Percentiles rank a stretch among this genome's conserved stretches.
phyloP scores from a whole-genome alignment of 2,113 vertebrate genomes.

The Naja naja region DNA sequence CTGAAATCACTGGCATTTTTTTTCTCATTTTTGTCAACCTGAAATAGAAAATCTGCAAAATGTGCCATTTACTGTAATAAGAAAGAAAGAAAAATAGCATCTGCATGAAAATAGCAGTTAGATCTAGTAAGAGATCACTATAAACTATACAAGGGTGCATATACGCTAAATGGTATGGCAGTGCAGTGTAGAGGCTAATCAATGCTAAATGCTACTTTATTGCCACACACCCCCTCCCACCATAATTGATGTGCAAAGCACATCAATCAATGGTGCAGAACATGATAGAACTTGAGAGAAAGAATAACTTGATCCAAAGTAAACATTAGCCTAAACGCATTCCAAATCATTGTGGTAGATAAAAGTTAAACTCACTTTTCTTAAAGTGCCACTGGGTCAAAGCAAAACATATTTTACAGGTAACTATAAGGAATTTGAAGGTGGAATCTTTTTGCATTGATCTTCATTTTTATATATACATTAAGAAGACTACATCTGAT shows the following conservation, averaged over 20 bases:
- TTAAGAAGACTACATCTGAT: constrained; percentile 37
- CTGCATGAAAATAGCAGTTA: neutral
- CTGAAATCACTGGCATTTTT: constrained; percentile 7
- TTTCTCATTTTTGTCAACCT: neutral
- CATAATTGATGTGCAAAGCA: constrained; percentile 32
- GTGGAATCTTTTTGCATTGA: constrained; percentile 59
- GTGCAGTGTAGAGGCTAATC: constrained; percentile 18
- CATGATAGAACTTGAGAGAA: constrained; percentile 40
- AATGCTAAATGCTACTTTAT: constrained; percentile 13
- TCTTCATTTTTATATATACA: constrained; percentile 63
- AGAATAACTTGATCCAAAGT: constrained; percentile 47
- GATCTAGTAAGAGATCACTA: neutral
- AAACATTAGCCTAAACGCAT: constrained; percentile 38
- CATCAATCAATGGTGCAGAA: constrained; percentile 41
- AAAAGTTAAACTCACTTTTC: constrained; percentile 60
- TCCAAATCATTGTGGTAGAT: constrained; percentile 31
- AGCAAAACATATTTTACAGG: constrained; percentile 54
- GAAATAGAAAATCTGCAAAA: constrained; percentile 31
- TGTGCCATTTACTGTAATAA: neutral
- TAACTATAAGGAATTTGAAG: constrained; percentile 60
- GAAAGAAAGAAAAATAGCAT: constrained; percentile 3
- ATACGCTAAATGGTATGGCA: constrained; percentile 22
- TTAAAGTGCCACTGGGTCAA: constrained; percentile 62
- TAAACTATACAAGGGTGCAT: neutral
- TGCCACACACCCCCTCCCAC: neutral